phyloP scores from a whole-genome alignment of 2,113 vertebrate species.

The Psittacula cyanocephala region DNA sequence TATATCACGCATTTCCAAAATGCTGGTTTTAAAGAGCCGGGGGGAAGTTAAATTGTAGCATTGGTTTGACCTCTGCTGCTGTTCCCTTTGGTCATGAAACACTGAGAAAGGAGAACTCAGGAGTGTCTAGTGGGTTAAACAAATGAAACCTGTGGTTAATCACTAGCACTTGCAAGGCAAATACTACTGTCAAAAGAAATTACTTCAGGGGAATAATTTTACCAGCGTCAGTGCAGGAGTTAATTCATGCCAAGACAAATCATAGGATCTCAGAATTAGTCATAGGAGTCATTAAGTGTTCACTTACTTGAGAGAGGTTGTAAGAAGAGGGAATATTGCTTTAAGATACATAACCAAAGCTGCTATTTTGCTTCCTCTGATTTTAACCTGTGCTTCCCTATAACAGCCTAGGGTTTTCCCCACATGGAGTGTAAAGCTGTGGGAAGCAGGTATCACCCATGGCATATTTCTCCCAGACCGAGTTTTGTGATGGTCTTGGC shows the following conservation, averaged over 20 bases:
- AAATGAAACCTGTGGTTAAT: background rate
- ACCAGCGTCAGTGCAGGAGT: background rate
- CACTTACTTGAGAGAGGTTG: background rate
- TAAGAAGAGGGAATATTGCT: background rate
- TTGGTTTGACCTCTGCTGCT: background rate
- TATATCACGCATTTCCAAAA: background rate
- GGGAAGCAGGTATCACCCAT: background rate
- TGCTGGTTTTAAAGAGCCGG: background rate
- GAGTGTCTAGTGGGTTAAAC: background rate
- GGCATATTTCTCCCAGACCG: background rate
- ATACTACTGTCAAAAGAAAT: conserved; percentile 19
- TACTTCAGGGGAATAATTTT: conserved; percentile 24
- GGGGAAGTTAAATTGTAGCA: background rate
- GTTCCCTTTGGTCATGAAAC: background rate
- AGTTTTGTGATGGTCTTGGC: background rate
- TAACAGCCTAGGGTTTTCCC: background rate
- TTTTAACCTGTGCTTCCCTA: background rate
- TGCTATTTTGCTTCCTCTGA: background rate
- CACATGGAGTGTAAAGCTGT: background rate
- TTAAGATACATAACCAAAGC: background rate
- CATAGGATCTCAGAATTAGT: conserved; percentile 24
- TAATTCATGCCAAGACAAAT: conserved; percentile 33
- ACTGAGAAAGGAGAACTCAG: background rate
- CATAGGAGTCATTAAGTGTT: background rate
- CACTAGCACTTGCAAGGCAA: conserved; percentile 23